Percentiles rank a stretch among this genome's conserved stretches.
phyloP scores from a whole-genome alignment of 2,888 invertebrate genomes.

The Agelastica alni region DNA sequence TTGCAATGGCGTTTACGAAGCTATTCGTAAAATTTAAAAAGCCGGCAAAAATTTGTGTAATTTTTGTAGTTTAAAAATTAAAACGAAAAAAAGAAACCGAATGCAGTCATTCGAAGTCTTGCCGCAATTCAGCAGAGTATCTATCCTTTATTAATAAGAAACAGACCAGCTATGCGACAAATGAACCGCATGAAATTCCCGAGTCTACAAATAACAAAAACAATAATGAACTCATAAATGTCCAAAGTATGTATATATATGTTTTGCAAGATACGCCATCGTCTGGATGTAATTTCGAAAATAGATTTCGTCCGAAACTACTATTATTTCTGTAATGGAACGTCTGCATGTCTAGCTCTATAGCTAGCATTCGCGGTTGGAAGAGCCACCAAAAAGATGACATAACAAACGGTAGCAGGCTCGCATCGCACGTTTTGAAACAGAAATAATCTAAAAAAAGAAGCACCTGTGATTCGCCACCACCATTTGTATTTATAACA shows the following conservation, averaged over 20 bases:
- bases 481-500: background rate
- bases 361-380: background rate
- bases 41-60: too few species aligned
- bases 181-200: too few species aligned
- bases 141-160: too few species aligned
- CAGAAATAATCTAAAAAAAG: conserved; percentile 33
- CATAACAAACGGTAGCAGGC: conserved; percentile 45
- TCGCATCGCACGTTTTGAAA: conserved; percentile 36
- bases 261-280: background rate
- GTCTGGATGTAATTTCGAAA: conserved; percentile 10
- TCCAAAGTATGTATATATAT: too few species aligned
- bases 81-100: too few species aligned
- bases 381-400: conserved; percentile 39
- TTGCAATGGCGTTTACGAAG: too few species aligned
- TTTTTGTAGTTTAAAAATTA: too few species aligned
- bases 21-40: too few species aligned
- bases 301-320: conserved; percentile 13
- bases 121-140: too few species aligned
- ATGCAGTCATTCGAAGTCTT: too few species aligned
- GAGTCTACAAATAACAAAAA: conserved; percentile 8
- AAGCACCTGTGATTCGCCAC: conserved; percentile 39
- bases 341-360: conserved; percentile 37
- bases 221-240: conserved; percentile 2
- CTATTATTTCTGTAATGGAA: conserved; percentile 36
- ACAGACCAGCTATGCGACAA: too few species aligned